Conservation (phyloP, 1,140 invertebrate genomes). For the Gryon sp. region DNA sequence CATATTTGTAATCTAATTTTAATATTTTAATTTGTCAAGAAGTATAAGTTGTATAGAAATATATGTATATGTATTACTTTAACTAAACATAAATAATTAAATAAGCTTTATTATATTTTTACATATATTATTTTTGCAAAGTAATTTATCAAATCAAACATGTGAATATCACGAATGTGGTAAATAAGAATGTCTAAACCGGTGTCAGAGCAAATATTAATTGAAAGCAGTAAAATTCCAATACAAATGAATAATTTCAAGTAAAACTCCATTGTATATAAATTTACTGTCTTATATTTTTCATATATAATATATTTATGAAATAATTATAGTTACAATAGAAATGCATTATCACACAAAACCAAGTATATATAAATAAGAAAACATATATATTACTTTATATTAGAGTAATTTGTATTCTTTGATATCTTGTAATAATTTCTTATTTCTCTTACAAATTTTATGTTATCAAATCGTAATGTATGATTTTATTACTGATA, state of each 20-base stretch:
- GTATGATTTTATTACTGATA: conserved; percentile 70
- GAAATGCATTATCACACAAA: conserved; percentile 66
- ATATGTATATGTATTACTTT: too few species aligned
- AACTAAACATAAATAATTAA: too few species aligned
- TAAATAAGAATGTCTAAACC: neutral
- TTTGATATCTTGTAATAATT: conserved; percentile 37
- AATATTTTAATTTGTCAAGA: too few species aligned
- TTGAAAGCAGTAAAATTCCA: too few species aligned
- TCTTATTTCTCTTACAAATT: conserved; percentile 40
- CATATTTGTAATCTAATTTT: too few species aligned
- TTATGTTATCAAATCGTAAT: conserved; percentile 67
- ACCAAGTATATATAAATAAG: conserved; percentile 43
- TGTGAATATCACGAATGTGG: neutral
- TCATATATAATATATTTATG: conserved; percentile 71
- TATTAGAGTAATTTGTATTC: conserved; percentile 56
- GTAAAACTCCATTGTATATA: conserved; percentile 75
- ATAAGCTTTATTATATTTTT: too few species aligned
- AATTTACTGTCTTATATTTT: conserved; percentile 69
- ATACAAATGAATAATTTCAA: too few species aligned
- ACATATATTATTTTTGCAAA: too few species aligned
- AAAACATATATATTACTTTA: conserved; percentile 43
- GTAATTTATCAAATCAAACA: too few species aligned
- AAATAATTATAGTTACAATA: conserved; percentile 72
- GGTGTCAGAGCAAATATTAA: too few species aligned
- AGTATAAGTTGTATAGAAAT: too few species aligned